Evolutionary conservation across 2,797 vertebrate species (phyloP), one percentile per base, ranked within the genome.

Genomic region (Spinibarbus caldwelli): DNA sequence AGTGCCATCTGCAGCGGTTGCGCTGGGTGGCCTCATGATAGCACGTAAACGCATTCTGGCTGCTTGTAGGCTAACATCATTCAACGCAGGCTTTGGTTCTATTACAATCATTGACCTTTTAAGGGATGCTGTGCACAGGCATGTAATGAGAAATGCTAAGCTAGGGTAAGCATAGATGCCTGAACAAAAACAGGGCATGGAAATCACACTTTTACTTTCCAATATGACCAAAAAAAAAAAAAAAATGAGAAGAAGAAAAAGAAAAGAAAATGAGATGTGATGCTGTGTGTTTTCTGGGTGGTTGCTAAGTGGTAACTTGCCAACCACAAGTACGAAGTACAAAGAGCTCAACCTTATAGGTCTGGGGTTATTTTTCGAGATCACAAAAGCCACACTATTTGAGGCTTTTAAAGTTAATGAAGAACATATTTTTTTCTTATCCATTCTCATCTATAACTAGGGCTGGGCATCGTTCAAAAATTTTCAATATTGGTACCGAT

Each of bases 1-100:
- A 12, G 10, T 72, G 67, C 78, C 68, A 79, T 85, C 83, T 85
- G 83, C 49, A 79, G 66, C 12, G 29, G 76, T 71, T 79, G 66
- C 14, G 6, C 66, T 85, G 75, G 76, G 36, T 47, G 66, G 49
- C 66, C 36, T 71, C 41, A n/a, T 78, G 52, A 78, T 62, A 52
- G 72, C 14, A 34, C 17, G 29, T 71, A 34, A 47, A 85, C 0
- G 41, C 38, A 43, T 71, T 78, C 29, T 59, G 66, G 14, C 38
- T 78, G 76, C 38, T 76, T 83, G 57, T 49, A 52, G 21, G 31
- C 8, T 66, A 66, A 76, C 31, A 38, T 36, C 31, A 71, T 59
- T 78, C 64, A 70, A 57, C n/a, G 10, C 8, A 29, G 23, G 59
- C 41, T 76, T 43, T 47, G 31, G 81, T 64, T 62, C 67, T 41